A percentile compares a stretch with the other conserved stretches of the same genome.
These are phyloP conservation scores for Papilio elwesi DNA, from an alignment of 2,888 invertebrate species.

Conservation along the genomic window DNA sequence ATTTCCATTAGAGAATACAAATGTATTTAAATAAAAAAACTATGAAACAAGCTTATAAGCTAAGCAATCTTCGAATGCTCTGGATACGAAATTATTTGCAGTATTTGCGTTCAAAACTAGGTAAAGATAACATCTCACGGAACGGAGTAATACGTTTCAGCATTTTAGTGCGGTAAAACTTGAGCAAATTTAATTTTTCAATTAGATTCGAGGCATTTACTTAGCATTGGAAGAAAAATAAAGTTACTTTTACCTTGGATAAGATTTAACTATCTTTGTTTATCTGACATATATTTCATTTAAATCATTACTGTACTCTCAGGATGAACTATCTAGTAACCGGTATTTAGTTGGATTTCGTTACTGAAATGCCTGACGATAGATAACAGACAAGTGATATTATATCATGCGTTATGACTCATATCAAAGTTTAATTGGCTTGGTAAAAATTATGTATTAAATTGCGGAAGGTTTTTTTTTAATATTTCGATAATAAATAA, in stretches of 20 bases:
- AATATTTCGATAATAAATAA: no score
- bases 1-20: background rate
- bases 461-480: no score
- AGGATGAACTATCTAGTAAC: no score
- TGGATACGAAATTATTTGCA: constrained; percentile 12
- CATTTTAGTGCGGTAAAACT: constrained; percentile 14
- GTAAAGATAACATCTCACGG: constrained; percentile 20
- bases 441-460: no score
- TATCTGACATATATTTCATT: background rate
- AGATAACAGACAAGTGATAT: no score
- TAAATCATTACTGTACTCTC: no score
- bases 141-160: constrained; percentile 3
- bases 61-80: background rate
- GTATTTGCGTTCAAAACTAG: constrained; percentile 14
- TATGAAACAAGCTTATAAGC: constrained; percentile 9
- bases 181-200: constrained; percentile 9
- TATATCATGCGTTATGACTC: no score
- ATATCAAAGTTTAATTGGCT: no score
- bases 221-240: background rate
- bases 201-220: constrained; percentile 1
- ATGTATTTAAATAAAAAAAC: background rate
- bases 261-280: background rate
- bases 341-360: no score
- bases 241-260: background rate
- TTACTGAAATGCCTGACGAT: no score